Evolutionary conservation across 2,113 vertebrate species (phyloP).

Genomic region (Anolis carolinensis): DNA sequence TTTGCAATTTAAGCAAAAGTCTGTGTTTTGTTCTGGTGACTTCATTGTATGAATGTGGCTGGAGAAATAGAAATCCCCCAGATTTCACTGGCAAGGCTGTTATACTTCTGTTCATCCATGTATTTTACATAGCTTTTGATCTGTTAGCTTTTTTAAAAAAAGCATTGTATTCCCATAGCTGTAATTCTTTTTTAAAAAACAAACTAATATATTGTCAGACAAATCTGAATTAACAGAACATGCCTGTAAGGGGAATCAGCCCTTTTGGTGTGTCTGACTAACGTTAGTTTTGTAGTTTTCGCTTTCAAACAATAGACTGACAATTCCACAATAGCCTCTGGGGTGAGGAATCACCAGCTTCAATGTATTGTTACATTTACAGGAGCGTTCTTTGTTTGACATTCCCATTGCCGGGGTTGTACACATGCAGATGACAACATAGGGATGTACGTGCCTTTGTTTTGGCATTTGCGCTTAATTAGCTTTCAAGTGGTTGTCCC

Average conservation of each 20-base stretch:
- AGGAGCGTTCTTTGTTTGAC: slow-evolving; percentile 30
- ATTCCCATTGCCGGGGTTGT: slow-evolving; percentile 11
- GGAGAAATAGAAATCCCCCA: slow-evolving; percentile 58
- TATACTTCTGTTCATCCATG: slow-evolving; percentile 51
- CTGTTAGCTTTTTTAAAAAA: neutral
- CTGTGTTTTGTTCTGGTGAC: slow-evolving; percentile 38
- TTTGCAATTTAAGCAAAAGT: neutral
- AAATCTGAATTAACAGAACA: slow-evolving; percentile 70
- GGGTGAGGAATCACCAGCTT: slow-evolving; percentile 25
- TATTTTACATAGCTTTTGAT: slow-evolving; percentile 20
- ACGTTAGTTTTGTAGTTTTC: slow-evolving; percentile 56
- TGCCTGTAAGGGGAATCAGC: slow-evolving; percentile 56
- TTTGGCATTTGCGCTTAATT: slow-evolving; percentile 58
- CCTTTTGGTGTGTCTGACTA: slow-evolving; percentile 65
- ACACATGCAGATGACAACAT: slow-evolving; percentile 15
- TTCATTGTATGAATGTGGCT: slow-evolving; percentile 34
- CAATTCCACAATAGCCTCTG: slow-evolving; percentile 27
- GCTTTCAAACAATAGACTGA: slow-evolving; percentile 34
- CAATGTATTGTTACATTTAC: slow-evolving; percentile 19
- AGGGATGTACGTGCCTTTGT: slow-evolving; percentile 16
- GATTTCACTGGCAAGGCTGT: slow-evolving; percentile 61
- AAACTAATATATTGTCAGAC: slow-evolving; percentile 49
- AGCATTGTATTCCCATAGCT: slow-evolving; percentile 2
- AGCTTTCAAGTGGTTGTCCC: slow-evolving; percentile 56
- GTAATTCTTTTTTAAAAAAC: slow-evolving; percentile 42